A percentile compares a stretch with the other conserved stretches of the same genome.
Conservation (phyloP, 2,888 invertebrate species). For the Watsonalla binaria region DNA sequence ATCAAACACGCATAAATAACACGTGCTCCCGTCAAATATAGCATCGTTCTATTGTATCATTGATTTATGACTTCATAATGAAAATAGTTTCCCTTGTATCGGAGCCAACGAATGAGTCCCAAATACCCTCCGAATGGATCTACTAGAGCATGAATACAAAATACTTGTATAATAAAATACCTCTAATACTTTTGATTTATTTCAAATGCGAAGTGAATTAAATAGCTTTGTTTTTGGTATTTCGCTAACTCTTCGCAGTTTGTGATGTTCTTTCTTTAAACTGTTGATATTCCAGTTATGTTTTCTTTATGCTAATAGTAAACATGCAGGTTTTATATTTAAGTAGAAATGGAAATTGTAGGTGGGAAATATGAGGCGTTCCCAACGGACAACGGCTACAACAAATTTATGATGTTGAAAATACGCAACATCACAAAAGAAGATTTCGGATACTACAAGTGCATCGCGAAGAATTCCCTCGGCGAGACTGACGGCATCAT, state of each 20-base stretch:
- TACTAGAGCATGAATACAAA: slow-evolving; percentile 33
- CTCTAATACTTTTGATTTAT: slow-evolving; percentile 11
- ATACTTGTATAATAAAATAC: slow-evolving; percentile 44
- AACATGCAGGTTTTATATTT: slow-evolving; percentile 65
- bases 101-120: slow-evolving; percentile 29
- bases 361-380: slow-evolving; percentile 95
- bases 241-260: not conserved
- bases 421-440: slow-evolving; percentile 88
- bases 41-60: slow-evolving; percentile 63
- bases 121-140: slow-evolving; percentile 37
- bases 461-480: slow-evolving; percentile 93
- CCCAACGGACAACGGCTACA: slow-evolving; percentile 92
- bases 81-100: slow-evolving; percentile 63
- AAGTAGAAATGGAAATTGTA: slow-evolving; percentile 83
- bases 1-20: slow-evolving; percentile 62
- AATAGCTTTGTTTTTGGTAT: slow-evolving; percentile 17
- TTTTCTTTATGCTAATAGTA: slow-evolving; percentile 7
- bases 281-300: not conserved
- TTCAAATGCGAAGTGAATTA: slow-evolving; percentile 14
- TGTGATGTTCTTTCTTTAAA: not conserved
- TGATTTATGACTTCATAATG: slow-evolving; percentile 73
- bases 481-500: slow-evolving; percentile 95
- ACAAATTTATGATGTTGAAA: slow-evolving; percentile 95
- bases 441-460: slow-evolving; percentile 94
- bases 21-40: slow-evolving; percentile 58